These are phyloP conservation scores for Drymonia ruficornis DNA, from an alignment of 2,888 invertebrate genomes.

Conservation along the genomic window DNA sequence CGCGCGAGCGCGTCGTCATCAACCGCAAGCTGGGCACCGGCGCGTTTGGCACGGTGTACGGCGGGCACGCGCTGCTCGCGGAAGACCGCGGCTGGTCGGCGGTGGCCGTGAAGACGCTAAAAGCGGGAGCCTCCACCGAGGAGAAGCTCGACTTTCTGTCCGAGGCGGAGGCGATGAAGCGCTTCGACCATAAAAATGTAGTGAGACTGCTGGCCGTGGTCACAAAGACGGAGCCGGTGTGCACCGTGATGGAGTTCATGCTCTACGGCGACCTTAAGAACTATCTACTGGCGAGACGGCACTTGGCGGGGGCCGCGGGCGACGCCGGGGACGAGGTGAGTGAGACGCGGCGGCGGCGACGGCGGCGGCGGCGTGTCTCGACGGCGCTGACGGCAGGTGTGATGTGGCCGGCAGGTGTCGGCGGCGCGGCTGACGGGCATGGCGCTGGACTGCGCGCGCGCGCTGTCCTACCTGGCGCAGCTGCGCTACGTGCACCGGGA, in stretches of 20 bases:
- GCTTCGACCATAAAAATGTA: conserved; percentile 95
- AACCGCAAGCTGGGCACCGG: conserved; percentile 95
- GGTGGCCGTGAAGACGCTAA: conserved; percentile 95
- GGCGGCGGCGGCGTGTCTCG: conserved; percentile 49
- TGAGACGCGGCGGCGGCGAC: conserved; percentile 86
- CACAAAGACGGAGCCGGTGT: conserved; percentile 93
- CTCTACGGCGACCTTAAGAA: conserved; percentile 96
- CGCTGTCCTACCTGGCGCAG: conserved; percentile 93
- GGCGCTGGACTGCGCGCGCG: conserved; percentile 95
- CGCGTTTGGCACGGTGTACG: conserved; percentile 96
- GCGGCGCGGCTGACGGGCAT: conserved; percentile 92
- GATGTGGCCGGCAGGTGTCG: conserved; percentile 83
- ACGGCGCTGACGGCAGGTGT: too few species aligned
- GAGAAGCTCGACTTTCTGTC: conserved; percentile 96
- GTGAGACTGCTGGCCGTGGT: conserved; percentile 94
- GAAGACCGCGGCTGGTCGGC: conserved; percentile 89
- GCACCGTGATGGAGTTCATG: conserved; percentile 97
- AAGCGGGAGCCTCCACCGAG: conserved; percentile 92
- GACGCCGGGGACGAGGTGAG: conserved; percentile 83
- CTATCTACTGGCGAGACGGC: conserved; percentile 92
- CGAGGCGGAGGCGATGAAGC: conserved; percentile 97
- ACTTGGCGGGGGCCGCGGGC: conserved; percentile 89
- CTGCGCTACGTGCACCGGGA: conserved; percentile 96
- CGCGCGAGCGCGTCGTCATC: conserved; percentile 92
- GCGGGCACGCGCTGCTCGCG: conserved; percentile 91